phyloP scores from a whole-genome alignment of 1,140 invertebrate species.

The Zaprionus lachaisei region DNA sequence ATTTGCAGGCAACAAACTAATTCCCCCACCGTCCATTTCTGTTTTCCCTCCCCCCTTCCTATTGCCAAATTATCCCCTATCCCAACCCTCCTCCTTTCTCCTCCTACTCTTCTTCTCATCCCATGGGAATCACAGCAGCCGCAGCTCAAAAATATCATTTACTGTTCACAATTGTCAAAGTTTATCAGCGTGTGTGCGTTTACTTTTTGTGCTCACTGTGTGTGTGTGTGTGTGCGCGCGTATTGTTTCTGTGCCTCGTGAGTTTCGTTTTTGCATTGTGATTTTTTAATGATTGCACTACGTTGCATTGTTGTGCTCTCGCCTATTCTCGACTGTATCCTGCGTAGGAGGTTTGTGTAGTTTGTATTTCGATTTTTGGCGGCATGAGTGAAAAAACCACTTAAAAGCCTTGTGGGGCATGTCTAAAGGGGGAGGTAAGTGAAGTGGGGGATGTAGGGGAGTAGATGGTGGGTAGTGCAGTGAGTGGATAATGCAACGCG shows the following conservation, averaged over 20 bases:
- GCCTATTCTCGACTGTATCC: conserved; percentile 7
- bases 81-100: neutral
- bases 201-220: neutral
- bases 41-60: too few relatives aligned
- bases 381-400: neutral
- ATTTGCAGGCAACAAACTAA: conserved; percentile 16
- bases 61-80: neutral
- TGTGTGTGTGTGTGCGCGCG: conserved; percentile 2
- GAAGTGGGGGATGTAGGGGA: neutral
- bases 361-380: neutral
- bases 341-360: neutral
- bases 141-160: conserved; percentile 35
- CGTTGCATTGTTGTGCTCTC: conserved; percentile 28
- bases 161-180: conserved; percentile 32
- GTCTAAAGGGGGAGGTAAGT: neutral
- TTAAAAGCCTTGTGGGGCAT: neutral
- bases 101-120: neutral
- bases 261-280: conserved; percentile 31
- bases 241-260: neutral
- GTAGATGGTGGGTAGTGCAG: neutral
- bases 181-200: conserved; percentile 4
- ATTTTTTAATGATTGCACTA: conserved; percentile 54
- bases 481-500: neutral
- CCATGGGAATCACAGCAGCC: conserved; percentile 9
- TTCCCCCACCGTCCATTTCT: too few relatives aligned